A percentile compares a stretch with the other conserved stretches of the same genome.
Evolutionary conservation across 2,113 vertebrate genomes (phyloP).

Genomic region (Ammodytes dubius): DNA sequence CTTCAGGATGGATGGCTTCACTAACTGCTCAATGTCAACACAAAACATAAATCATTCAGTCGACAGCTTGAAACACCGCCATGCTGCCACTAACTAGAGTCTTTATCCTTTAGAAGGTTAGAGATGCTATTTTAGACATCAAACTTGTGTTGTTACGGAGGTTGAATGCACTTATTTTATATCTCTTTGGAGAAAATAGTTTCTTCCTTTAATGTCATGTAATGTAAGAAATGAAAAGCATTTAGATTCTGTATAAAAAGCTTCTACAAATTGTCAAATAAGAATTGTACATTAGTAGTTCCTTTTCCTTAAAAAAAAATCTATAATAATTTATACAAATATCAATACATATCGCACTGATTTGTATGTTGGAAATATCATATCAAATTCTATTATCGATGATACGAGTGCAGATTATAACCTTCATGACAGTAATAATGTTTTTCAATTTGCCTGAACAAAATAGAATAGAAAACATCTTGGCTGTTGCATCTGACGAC

Average conservation of each 20-base stretch:
- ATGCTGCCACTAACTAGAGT: not conserved
- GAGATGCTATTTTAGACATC: not conserved
- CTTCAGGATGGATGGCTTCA: not conserved
- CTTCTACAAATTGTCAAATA: not conserved
- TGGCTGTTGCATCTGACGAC: not conserved
- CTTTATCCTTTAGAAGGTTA: not conserved
- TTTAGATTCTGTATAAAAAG: not conserved
- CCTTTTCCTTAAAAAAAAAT: not conserved
- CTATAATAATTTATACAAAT: not conserved
- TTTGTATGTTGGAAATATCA: too few relatives aligned
- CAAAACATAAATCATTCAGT: not conserved
- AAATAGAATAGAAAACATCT: not conserved
- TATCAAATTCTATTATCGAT: too few relatives aligned
- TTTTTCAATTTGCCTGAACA: not conserved
- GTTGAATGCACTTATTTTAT: not conserved
- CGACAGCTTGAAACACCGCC: not conserved
- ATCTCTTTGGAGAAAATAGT: not conserved
- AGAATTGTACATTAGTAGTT: too few relatives aligned
- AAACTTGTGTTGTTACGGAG: not conserved
- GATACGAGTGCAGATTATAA: too few relatives aligned
- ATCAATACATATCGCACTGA: too few relatives aligned
- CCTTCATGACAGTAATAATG: too few relatives aligned
- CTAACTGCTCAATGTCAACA: slow-evolving; percentile 10
- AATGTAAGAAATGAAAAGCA: not conserved
- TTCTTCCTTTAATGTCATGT: not conserved